A percentile compares a stretch with the other conserved stretches of the same genome.
phyloP scores from a whole-genome alignment of 2,888 invertebrate species.

The Lochmaea capreae region DNA sequence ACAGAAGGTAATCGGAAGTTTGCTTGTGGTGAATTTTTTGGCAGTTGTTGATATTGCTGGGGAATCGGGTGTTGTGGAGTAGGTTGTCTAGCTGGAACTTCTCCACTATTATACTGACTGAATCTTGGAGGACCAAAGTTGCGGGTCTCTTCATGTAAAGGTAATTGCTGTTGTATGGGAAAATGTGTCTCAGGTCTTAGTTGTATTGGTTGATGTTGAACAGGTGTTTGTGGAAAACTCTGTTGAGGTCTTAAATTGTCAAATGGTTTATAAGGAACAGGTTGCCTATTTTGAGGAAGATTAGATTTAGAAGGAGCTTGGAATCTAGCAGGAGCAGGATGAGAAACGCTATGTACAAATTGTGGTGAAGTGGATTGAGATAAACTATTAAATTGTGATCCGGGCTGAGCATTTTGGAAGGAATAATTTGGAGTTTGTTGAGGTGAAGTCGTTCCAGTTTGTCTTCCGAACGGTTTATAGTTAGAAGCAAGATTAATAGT shows the following conservation, averaged over 20 bases:
- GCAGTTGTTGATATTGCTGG: constrained; percentile 28
- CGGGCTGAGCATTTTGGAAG: constrained; percentile 40
- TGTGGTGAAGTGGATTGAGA: constrained; percentile 40
- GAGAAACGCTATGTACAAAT: constrained; percentile 47
- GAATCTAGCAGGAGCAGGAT: constrained; percentile 50
- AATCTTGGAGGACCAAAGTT: constrained; percentile 47
- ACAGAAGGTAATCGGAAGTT: constrained; percentile 53
- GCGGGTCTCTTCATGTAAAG: constrained; percentile 44
- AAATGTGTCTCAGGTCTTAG: constrained; percentile 69
- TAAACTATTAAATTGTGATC: constrained; percentile 40
- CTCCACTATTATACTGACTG: constrained; percentile 50
- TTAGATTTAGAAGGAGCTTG: constrained; percentile 56
- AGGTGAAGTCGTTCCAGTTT: constrained; percentile 40
- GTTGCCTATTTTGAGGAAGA: constrained; percentile 55
- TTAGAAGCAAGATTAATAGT: constrained; percentile 63
- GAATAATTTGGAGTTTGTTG: constrained; percentile 53
- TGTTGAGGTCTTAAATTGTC: constrained; percentile 48
- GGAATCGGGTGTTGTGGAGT: constrained; percentile 28
- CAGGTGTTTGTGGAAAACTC: constrained; percentile 52
- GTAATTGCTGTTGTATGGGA: constrained; percentile 56
- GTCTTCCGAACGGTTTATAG: constrained; percentile 42
- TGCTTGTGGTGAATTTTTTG: constrained; percentile 44
- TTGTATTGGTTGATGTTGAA: constrained; percentile 49
- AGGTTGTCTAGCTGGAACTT: constrained; percentile 37
- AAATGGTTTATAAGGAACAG: constrained; percentile 61